Base-by-base conservation (phyloP, 2,888 invertebrate genomes). In the Scaptodrosophila latifasciaeformis region DNA sequence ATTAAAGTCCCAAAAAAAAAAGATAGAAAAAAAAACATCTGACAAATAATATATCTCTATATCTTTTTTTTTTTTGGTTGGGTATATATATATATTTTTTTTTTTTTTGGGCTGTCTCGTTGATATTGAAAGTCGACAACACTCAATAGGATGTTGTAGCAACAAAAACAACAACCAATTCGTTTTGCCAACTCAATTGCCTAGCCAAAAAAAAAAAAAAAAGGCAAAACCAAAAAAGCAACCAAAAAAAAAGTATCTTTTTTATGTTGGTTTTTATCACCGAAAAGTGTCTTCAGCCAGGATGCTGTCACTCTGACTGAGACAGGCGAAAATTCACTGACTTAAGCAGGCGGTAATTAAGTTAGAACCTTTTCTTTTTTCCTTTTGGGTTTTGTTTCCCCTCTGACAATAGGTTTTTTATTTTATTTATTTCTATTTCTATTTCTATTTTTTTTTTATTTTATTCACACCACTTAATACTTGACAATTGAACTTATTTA, bases 311-410 rank as follows among this genome's bases (percentile, higher is more conserved):
- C 4, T 3, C 24, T 24, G 24, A 5, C 7, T 24, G 24, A 24
- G 7, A 24, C 24, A 37, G 43, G 40, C 49, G 53, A 67, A 76
- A 72, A 79, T 72, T 72, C 4, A 7, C 24, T 24, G 24, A 5
- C 7, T 24, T 3, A 24, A 24, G 7, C 24, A 37, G 43, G 40
- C 49, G 53, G 70, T 79, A 72, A 79, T 72, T 72, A 72, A 76
- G 72, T 72, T 72, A 79, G 77, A 72, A 49, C 60, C 74, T 72
- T 79, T 76, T 5, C 2, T 37, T 37, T 6, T n/a, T n/a, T n/a
- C n/a, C n/a, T n/a, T n/a, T n/a, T n/a, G n/a, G n/a, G n/a, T n/a
- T n/a, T n/a, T n/a, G n/a, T n/a, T n/a, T n/a, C n/a, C n/a, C n/a
- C n/a, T n/a, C n/a, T n/a, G n/a, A n/a, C n/a, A n/a, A n/a, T n/a